These are phyloP conservation scores for Atta texana DNA, from an alignment of 1,140 invertebrate genomes.

Conservation along the genomic window DNA sequence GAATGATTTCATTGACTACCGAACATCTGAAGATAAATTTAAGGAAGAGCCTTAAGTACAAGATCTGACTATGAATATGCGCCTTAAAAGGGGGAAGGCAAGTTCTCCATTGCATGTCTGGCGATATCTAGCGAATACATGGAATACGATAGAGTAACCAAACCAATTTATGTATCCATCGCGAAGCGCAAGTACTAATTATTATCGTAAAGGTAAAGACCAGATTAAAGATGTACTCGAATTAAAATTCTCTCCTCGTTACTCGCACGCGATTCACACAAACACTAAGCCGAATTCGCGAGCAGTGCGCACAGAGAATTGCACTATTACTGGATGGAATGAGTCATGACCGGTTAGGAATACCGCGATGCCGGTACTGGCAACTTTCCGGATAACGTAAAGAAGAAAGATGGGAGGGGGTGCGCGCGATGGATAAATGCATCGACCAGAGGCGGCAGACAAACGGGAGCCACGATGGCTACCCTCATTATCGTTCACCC, in stretches of 20 bases:
- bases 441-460: slow-evolving; percentile 77
- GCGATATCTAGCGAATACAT: neutral
- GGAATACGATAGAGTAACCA: neutral
- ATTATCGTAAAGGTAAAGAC: slow-evolving; percentile 19
- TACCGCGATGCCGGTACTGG: slow-evolving; percentile 79
- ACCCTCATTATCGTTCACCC: neutral
- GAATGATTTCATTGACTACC: too few species aligned
- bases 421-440: slow-evolving; percentile 69
- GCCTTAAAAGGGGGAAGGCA: too few species aligned
- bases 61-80: too few species aligned
- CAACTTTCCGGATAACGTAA: slow-evolving; percentile 68
- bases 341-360: slow-evolving; percentile 66
- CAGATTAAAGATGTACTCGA: neutral
- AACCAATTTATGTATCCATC: slow-evolving; percentile 2
- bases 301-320: slow-evolving; percentile 59
- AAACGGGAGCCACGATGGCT: slow-evolving; percentile 69
- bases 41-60: too few species aligned
- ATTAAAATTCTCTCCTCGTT: slow-evolving; percentile 31
- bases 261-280: slow-evolving; percentile 67
- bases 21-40: too few species aligned
- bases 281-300: slow-evolving; percentile 17
- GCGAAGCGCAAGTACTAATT: slow-evolving; percentile 24
- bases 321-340: slow-evolving; percentile 51
- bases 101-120: too few species aligned
- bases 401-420: neutral